Percentiles rank a stretch among this genome's conserved stretches.
phyloP scores from a whole-genome alignment of 2,797 vertebrate genomes.

The Knipowitschia caucasica region DNA sequence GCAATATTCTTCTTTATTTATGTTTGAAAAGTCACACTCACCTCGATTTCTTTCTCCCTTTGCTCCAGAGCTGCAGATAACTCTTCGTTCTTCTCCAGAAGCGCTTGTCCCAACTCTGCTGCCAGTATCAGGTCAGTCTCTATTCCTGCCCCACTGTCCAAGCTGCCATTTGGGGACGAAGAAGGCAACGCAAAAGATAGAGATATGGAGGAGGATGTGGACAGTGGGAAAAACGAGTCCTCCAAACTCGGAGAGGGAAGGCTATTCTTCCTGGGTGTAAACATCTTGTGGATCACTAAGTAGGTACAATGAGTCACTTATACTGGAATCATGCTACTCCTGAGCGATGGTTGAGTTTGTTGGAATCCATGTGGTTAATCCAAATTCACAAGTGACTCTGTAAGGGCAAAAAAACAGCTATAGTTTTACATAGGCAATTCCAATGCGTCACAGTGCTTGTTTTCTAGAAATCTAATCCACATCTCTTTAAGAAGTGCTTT shows the following conservation, averaged over 20 bases:
- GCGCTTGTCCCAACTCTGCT: constrained; percentile 77
- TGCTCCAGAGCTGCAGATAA: constrained; percentile 67
- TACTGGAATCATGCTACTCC: constrained; percentile 11
- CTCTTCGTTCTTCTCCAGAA: constrained; percentile 80
- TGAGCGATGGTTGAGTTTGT: constrained; percentile 6
- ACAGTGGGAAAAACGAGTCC: constrained; percentile 79
- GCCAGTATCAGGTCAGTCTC: constrained; percentile 79
- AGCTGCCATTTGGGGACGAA: constrained; percentile 41
- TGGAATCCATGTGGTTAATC: constrained; percentile 4
- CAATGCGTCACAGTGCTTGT: constrained; percentile 23
- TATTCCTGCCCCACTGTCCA: constrained; percentile 53
- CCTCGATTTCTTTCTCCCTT: constrained; percentile 73
- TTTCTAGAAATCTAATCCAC: constrained; percentile 58
- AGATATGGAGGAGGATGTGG: constrained; percentile 61
- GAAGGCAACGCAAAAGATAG: constrained; percentile 63
- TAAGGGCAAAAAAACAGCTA: constrained; percentile 11
- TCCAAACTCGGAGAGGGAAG: constrained; percentile 75
- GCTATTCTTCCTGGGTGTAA: constrained; percentile 65
- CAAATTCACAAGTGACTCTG: constrained; percentile 20
- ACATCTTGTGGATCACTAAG: constrained; percentile 52
- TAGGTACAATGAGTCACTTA: constrained; percentile 16
- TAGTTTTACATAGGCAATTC: not conserved
- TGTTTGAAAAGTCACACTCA: constrained; percentile 28
- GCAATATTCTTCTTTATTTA: not conserved
- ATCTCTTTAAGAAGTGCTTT: constrained; percentile 47